Evolutionary conservation across 1,140 invertebrate genomes (phyloP).

Genomic region (Mamestra configurata): DNA sequence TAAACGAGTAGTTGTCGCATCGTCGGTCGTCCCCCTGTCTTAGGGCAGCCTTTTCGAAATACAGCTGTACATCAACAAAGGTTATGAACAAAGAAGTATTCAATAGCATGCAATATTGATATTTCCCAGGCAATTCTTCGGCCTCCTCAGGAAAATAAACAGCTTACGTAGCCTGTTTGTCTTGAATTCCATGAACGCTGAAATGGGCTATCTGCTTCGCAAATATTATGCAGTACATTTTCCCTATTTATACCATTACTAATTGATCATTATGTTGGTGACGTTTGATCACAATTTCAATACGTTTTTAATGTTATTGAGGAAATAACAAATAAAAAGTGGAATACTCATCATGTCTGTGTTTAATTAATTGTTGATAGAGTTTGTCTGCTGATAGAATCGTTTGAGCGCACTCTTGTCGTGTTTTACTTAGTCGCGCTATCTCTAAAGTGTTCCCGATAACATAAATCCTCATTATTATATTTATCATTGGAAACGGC

Average conservation of each 20-base stretch:
- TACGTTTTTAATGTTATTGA: neutral
- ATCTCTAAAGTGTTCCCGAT: conserved; percentile 57
- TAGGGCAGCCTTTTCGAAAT: too few species aligned
- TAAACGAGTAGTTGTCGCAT: too few species aligned
- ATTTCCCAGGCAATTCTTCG: neutral
- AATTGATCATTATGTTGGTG: conserved; percentile 24
- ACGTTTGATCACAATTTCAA: neutral
- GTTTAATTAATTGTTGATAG: conserved; percentile 48
- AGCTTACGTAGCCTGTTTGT: conserved; percentile 12
- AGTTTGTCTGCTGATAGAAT: conserved; percentile 41
- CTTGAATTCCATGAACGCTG: conserved; percentile 10
- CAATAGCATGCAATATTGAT: neutral
- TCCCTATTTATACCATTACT: conserved; percentile 11
- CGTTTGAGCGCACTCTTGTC: conserved; percentile 27
- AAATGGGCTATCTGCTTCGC: conserved; percentile 1
- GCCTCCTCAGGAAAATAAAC: conserved; percentile 11
- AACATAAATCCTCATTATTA: conserved; percentile 59
- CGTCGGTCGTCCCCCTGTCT: too few species aligned
- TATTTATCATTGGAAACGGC: conserved; percentile 57
- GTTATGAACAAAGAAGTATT: neutral
- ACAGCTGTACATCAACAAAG: too few species aligned
- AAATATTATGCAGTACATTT: conserved; percentile 25
- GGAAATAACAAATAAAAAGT: neutral
- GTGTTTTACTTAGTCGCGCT: conserved; percentile 45
- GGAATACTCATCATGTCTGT: conserved; percentile 37